Evolutionary conservation across 2,113 vertebrate genomes (phyloP).

Genomic region (Hassar affinis): DNA sequence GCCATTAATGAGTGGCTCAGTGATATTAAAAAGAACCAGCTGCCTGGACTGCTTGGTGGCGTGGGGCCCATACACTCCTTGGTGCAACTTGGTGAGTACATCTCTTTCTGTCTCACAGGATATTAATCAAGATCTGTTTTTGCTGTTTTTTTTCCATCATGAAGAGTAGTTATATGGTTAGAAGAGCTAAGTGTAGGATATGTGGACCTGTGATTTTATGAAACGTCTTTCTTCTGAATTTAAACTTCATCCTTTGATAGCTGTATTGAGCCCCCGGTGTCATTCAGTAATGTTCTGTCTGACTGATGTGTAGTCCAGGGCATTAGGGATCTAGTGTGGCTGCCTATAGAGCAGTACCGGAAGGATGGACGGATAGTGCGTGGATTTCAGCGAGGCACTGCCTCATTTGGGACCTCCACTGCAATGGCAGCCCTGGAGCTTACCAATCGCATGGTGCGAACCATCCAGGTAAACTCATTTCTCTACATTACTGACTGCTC

Average conservation of each 20-base stretch:
- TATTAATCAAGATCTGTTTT: not conserved
- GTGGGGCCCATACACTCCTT: slow-evolving; percentile 96
- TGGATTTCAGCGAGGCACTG: slow-evolving; percentile 91
- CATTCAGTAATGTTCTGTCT: slow-evolving; percentile 1
- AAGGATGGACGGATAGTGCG: slow-evolving; percentile 93
- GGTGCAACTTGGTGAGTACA: slow-evolving; percentile 87
- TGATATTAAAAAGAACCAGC: slow-evolving; percentile 96
- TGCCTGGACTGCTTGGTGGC: slow-evolving; percentile 92
- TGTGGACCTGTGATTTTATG: not conserved
- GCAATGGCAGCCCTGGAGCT: slow-evolving; percentile 97
- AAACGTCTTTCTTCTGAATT: not conserved
- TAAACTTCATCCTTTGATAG: not conserved
- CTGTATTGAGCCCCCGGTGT: not conserved
- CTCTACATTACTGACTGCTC: not conserved
- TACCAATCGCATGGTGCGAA: slow-evolving; percentile 94
- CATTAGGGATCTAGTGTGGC: slow-evolving; percentile 94
- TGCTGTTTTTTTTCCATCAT: not conserved
- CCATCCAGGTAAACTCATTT: slow-evolving; percentile 83
- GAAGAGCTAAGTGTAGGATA: not conserved
- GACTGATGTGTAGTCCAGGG: slow-evolving; percentile 82
- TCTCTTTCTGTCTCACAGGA: not conserved
- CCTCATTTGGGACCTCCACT: slow-evolving; percentile 96
- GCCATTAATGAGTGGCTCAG: slow-evolving; percentile 93
- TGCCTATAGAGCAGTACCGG: slow-evolving; percentile 96
- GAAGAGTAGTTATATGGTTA: not conserved